Evolutionary conservation across 2,888 invertebrate genomes (phyloP).

Genomic region (Meteorus colon): DNA sequence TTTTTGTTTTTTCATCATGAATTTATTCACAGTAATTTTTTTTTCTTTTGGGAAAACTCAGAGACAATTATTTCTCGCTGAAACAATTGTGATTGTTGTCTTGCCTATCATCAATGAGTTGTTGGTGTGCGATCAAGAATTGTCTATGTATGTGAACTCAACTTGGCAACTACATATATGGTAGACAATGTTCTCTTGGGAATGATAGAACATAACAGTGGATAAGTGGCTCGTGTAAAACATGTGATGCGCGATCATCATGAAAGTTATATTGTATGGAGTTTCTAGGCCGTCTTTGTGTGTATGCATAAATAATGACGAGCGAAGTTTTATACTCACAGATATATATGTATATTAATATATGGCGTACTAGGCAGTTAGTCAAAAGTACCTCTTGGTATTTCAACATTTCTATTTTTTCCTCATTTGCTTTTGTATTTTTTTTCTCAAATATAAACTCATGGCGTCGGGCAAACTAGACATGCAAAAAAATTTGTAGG

Average conservation of each 20-base stretch:
- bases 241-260: slow-evolving; percentile 52
- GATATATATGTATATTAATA: background rate
- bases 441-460: background rate
- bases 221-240: slow-evolving; percentile 50
- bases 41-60: too few relatives aligned
- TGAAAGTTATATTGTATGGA: slow-evolving; percentile 54
- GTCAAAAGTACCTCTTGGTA: background rate
- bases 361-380: background rate
- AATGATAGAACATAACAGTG: slow-evolving; percentile 38
- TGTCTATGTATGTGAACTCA: background rate
- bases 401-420: background rate
- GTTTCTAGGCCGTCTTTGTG: slow-evolving; percentile 48
- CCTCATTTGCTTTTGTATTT: background rate
- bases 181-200: slow-evolving; percentile 44
- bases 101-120: background rate
- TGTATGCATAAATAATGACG: background rate
- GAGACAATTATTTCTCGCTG: background rate
- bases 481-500: slow-evolving; percentile 33
- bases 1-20: background rate
- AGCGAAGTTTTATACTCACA: background rate
- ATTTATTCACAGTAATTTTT: too few relatives aligned
- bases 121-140: background rate
- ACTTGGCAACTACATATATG: slow-evolving; percentile 28
- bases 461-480: slow-evolving; percentile 4
- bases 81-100: background rate